Evolutionary conservation across 2,888 invertebrate species (phyloP).

Genomic region (Hemithea aestivaria): DNA sequence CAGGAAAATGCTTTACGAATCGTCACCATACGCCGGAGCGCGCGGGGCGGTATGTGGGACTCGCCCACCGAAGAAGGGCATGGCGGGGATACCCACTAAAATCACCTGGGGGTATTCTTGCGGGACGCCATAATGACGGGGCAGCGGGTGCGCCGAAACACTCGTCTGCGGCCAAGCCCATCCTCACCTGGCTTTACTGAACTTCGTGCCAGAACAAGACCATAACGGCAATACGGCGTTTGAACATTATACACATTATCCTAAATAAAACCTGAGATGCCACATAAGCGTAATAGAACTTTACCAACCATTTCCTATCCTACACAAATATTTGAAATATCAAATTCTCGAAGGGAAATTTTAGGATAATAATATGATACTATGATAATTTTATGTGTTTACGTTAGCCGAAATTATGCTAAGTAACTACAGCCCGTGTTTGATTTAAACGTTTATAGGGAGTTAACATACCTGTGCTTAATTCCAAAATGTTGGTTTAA

Average conservation of each 20-base stretch:
- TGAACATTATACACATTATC: background rate
- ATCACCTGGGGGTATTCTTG: too few species aligned
- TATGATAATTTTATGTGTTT: slow-evolving; percentile 31
- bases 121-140: too few species aligned
- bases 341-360: slow-evolving; percentile 42
- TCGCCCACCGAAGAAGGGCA: too few species aligned
- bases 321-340: slow-evolving; percentile 60
- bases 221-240: too few species aligned
- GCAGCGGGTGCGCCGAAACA: too few species aligned
- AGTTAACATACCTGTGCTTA: slow-evolving; percentile 15
- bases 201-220: too few species aligned
- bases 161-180: too few species aligned
- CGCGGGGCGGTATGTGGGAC: too few species aligned
- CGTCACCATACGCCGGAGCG: too few species aligned
- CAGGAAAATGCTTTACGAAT: too few species aligned
- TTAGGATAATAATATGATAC: slow-evolving; percentile 42
- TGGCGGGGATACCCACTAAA: too few species aligned
- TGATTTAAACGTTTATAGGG: slow-evolving; percentile 24
- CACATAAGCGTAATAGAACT: slow-evolving; percentile 38
- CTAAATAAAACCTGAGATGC: slow-evolving; percentile 1
- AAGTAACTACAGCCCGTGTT: slow-evolving; percentile 22
- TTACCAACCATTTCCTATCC: slow-evolving; percentile 44
- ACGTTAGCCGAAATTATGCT: slow-evolving; percentile 28
- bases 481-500: slow-evolving; percentile 3
- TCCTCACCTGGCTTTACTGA: too few species aligned